Conservation (phyloP, 2,113 vertebrate genomes). For the Poecile atricapillus region DNA sequence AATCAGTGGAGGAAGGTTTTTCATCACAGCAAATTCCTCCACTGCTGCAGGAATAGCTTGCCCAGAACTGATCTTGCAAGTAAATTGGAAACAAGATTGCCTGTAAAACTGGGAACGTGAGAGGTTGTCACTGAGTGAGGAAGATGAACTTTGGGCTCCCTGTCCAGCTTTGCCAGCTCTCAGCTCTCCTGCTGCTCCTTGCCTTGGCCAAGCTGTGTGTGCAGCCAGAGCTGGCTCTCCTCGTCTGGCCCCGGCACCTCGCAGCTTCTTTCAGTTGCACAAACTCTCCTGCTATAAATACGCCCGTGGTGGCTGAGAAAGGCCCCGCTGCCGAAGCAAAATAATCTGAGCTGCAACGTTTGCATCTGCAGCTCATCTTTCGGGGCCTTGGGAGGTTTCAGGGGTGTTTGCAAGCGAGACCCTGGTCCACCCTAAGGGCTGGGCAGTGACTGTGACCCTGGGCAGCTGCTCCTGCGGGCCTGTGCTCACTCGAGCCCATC, state of each 20-base stretch:
- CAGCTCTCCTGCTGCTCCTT: not conserved
- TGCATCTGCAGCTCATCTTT: not conserved
- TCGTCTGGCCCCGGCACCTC: not conserved
- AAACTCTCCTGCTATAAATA: not conserved
- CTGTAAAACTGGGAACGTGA: not conserved
- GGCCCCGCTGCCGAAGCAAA: not conserved
- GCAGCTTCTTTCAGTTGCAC: not conserved
- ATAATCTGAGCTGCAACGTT: not conserved
- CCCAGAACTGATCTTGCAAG: not conserved
- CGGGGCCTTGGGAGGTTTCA: accelerated
- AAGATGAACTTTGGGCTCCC: not conserved
- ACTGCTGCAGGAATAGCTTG: not conserved
- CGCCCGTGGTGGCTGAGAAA: not conserved
- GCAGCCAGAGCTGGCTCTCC: not conserved
- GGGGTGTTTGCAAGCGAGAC: not conserved
- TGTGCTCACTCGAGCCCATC: not conserved
- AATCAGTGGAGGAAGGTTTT: not conserved
- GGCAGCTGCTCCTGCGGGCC: not conserved
- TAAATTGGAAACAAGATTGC: not conserved
- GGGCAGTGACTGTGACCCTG: not conserved
- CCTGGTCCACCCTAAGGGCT: not conserved
- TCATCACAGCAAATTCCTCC: accelerated
- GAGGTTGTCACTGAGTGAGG: not conserved
- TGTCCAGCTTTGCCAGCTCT: not conserved
- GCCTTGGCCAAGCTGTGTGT: not conserved